phyloP scores from a whole-genome alignment of 2,888 invertebrate genomes.

The Watsonalla binaria region DNA sequence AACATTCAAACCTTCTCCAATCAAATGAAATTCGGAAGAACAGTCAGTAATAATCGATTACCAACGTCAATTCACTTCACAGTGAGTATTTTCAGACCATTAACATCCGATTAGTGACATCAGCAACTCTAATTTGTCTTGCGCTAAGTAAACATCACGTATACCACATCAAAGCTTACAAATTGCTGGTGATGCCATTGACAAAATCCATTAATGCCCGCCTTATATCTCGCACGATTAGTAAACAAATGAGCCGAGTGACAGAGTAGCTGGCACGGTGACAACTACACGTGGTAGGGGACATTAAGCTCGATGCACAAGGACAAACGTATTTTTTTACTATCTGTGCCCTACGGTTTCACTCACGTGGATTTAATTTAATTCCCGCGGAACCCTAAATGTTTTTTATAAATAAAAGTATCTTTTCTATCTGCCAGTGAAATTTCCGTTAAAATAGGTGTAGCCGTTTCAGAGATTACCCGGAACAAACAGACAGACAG shows the following conservation, averaged over 20 bases:
- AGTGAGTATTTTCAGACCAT: background rate
- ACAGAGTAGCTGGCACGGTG: slow-evolving; percentile 72
- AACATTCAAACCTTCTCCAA: too few relatives aligned
- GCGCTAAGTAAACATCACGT: slow-evolving; percentile 54
- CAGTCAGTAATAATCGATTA: background rate
- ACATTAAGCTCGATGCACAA: background rate
- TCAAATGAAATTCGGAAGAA: background rate
- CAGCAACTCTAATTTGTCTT: slow-evolving; percentile 52
- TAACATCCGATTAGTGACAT: slow-evolving; percentile 5
- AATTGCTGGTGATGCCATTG: slow-evolving; percentile 51
- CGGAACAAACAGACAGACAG: too few relatives aligned
- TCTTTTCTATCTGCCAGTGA: too few relatives aligned
- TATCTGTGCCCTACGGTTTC: too few relatives aligned
- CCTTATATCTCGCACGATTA: slow-evolving; percentile 59
- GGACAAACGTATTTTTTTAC: background rate
- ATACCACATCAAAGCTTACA: slow-evolving; percentile 58
- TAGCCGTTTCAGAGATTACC: too few relatives aligned
- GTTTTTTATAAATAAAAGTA: too few relatives aligned
- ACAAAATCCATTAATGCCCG: slow-evolving; percentile 74
- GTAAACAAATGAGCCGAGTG: slow-evolving; percentile 74
- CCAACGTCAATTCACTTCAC: background rate
- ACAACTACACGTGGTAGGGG: slow-evolving; percentile 37
- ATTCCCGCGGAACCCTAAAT: too few relatives aligned
- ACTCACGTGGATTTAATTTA: too few relatives aligned
- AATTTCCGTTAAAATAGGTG: too few relatives aligned